These are phyloP conservation scores for Vollenhovia emeryi DNA, from an alignment of 1,140 invertebrate species.

Conservation along the genomic window DNA sequence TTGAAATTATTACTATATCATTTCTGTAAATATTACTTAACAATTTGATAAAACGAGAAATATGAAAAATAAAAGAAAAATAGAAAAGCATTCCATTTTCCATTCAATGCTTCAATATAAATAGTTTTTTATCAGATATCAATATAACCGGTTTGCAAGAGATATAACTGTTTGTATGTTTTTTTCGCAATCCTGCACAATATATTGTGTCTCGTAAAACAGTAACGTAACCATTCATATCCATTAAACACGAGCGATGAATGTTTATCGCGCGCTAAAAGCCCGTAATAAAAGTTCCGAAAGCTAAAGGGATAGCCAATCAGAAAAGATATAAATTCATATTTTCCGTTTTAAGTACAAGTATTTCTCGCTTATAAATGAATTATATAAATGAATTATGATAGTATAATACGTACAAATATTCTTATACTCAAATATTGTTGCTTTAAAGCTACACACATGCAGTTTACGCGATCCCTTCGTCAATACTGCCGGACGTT, in stretches of 20 bases:
- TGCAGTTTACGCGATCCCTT: neutral
- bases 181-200: neutral
- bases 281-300: neutral
- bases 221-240: neutral
- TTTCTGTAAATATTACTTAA: neutral
- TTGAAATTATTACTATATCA: neutral
- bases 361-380: neutral
- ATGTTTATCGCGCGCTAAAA: constrained; percentile 17
- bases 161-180: constrained; percentile 17
- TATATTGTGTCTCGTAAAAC: neutral
- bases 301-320: neutral
- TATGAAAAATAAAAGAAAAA: neutral
- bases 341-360: neutral
- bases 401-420: neutral
- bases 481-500: neutral
- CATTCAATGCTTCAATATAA: neutral
- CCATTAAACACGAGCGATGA: constrained; percentile 14
- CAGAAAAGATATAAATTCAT: neutral
- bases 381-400: neutral
- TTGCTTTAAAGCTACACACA: neutral
- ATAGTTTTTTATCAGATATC: constrained; percentile 3
- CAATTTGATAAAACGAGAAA: neutral
- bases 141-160: neutral
- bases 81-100: neutral
- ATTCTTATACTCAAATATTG: neutral